Conservation (phyloP, 2,797 vertebrate species). For the Gorsachius magnificus region DNA sequence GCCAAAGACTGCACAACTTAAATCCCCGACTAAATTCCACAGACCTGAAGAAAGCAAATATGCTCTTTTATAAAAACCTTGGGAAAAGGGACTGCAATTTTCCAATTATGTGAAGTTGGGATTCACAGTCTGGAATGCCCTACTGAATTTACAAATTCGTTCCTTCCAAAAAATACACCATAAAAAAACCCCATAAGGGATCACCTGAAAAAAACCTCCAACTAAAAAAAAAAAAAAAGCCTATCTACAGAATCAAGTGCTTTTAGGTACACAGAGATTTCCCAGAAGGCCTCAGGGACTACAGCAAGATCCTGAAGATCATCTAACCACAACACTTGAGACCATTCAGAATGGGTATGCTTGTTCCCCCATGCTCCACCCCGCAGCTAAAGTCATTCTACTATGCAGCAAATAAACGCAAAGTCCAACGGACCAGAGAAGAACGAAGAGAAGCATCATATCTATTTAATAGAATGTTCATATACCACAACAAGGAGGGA, state of each 20-base stretch:
- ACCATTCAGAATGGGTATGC: background rate
- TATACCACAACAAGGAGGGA: background rate
- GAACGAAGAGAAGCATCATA: background rate
- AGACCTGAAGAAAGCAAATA: background rate
- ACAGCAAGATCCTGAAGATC: background rate
- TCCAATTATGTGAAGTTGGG: background rate
- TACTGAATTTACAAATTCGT: background rate
- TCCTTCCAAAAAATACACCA: background rate
- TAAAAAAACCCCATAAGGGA: background rate
- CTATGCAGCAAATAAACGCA: background rate
- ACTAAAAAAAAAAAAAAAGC: background rate
- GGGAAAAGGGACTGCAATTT: background rate
- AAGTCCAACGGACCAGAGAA: background rate
- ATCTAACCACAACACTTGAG: background rate
- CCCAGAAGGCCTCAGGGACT: background rate
- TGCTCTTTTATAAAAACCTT: background rate
- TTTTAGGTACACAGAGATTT: background rate
- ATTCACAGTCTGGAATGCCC: background rate
- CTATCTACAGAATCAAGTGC: background rate
- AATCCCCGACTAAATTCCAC: background rate
- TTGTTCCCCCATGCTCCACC: background rate
- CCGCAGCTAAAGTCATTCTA: background rate
- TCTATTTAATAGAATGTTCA: background rate
- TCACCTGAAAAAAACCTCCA: background rate
- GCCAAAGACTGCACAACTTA: background rate